Evolutionary conservation across 2,797 vertebrate species (phyloP), one percentile per base, ranked within the genome.

Genomic region (Anas acuta): DNA sequence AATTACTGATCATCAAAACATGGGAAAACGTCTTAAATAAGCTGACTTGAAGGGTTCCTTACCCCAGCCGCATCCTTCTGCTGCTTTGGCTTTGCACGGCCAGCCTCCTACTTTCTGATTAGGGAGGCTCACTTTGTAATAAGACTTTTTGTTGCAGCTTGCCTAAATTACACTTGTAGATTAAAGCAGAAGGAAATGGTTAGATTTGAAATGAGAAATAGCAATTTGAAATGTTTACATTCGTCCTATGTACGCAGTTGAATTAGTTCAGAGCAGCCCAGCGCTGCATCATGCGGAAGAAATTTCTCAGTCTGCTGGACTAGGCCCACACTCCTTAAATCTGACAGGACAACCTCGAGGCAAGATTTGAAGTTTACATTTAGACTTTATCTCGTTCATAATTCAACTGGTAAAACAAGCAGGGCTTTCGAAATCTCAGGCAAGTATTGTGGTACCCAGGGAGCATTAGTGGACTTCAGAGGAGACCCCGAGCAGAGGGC

Each of bases 391-490:
- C 45, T 53, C 18, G 37, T 20, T 23, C 33, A 15, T 37, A 25
- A 35, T 23, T 37, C 30, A n/a, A 60, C 9, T 0, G 7, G 43
- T 17, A 13, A 47, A 70, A 13, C 20, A 32, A 37, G 56, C 65
- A 21, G 1, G 16, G 39, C 39, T 69, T 33, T 45, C 1, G 5
- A 30, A 23, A 20, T 14, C 61, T 22, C 60, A 17, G 54, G 23
- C 8, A 30, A 21, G 32, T 3, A 2, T 58, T 13, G 2, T 0
- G 54, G 54, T 26, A 37, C 60, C 17, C 2, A 0, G 11, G 1
- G 7, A 45, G 37, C 2, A 0, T 1, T 9, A 6, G 4, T 3
- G 32, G 33, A 10, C 30, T 12, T 33, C 0, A 33, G 28, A 2
- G 25, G 39, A 35, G 56, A 25, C 15, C n/a, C 33, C 18, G 39